Conservation (phyloP, 1,140 invertebrate genomes). For the Colletes latitarsis region DNA sequence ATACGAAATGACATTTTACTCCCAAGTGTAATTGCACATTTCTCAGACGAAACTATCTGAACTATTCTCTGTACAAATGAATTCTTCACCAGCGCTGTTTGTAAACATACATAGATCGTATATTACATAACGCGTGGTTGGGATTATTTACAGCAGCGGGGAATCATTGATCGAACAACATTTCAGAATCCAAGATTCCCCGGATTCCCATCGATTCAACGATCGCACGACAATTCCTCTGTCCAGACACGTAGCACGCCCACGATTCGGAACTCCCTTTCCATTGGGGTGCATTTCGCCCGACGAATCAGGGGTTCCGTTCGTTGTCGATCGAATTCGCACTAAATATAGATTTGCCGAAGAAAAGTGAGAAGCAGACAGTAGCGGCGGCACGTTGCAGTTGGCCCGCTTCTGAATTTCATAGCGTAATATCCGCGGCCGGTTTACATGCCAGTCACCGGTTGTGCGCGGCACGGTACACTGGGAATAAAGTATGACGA, state of each 20-base stretch:
- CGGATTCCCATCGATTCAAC: constrained; percentile 28
- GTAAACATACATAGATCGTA: constrained; percentile 35
- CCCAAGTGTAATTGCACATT: too few species aligned
- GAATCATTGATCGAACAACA: constrained; percentile 26
- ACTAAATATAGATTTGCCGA: constrained; percentile 53
- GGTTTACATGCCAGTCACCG: constrained; percentile 19
- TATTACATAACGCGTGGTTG: constrained; percentile 9
- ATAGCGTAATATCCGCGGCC: constrained; percentile 37
- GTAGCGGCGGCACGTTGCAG: constrained; percentile 15
- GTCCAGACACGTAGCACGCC: background rate
- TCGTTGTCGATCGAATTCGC: constrained; percentile 30
- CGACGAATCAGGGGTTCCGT: background rate
- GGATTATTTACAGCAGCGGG: background rate
- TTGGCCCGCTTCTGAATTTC: constrained; percentile 45
- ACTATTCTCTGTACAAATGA: too few species aligned
- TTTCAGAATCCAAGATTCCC: constrained; percentile 20
- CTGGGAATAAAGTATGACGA: constrained; percentile 39
- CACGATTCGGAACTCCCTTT: background rate
- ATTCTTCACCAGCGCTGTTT: constrained; percentile 2
- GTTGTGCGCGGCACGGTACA: constrained; percentile 19
- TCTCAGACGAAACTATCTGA: too few species aligned
- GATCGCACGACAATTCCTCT: constrained; percentile 1
- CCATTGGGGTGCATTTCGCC: constrained; percentile 5
- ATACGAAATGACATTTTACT: too few species aligned
- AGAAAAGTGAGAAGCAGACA: constrained; percentile 35